Evolutionary conservation across 2,113 vertebrate species (phyloP), one percentile per base, ranked within the genome.

Genomic region (Cacatua alba): DNA sequence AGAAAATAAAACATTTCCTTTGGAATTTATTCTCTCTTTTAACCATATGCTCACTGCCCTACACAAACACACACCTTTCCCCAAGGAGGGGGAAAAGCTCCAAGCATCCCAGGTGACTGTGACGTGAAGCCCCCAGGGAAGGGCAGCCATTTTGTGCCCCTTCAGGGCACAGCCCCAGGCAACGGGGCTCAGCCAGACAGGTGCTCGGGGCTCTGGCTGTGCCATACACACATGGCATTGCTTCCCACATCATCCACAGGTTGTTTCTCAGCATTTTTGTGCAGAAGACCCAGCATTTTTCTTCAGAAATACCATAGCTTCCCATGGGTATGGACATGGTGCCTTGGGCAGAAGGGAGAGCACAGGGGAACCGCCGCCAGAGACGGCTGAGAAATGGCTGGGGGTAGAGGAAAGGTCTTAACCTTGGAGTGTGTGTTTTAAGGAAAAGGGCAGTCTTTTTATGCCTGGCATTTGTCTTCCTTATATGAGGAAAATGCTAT

Each of bases 41-140:
- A 92, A 92, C 92, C 39, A 25, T 16, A 60, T 5, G 71, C 86
- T 63, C 80, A 9, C 39, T 88, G 86, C 96, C 93, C 92, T 88
- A 95, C 57, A 92, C 79, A 95, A 97, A 88, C 94, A 93, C 88
- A 48, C 49, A 85, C 95, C 96, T 96, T 95, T 96, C 94, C 82
- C 6, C 39, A 51, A 46, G 94, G 82, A 67, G 74, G 77, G 91
- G 41, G 20, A 69, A 57, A 57, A 39, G 4, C 43, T 46, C 31
- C 1, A 1, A 62, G 52, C 51, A 11, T 55, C 33, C 8, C 2
- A 0, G 23, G 29, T 21, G 15, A 6, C 35, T 14, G 53, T 0
- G 1, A 6, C 1, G 44, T 0, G 0, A 44, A 5, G 28, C 25
- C 55, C 4, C 60, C 19, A 11, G 29, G 11, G 2, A 48, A 0